Evolutionary conservation across 2,888 invertebrate species (phyloP), one percentile per base, ranked within the genome.

Genomic region (Podabrus alpinus): DNA sequence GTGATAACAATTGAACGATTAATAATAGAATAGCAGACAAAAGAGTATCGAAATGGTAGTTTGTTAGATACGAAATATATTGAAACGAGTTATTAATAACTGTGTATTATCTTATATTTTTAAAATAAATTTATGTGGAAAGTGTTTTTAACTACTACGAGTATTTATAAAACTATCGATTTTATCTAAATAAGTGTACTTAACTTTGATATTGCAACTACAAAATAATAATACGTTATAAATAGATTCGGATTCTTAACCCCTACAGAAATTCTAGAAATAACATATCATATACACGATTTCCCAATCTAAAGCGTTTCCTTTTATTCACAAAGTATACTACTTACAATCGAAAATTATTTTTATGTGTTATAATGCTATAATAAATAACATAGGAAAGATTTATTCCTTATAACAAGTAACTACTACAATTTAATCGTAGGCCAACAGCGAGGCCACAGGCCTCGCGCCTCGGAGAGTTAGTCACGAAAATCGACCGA

Each of bases 171-270:
- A 62, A 62, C 13, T 16, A 10, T 19, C 10, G 11, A 19, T 19
- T 19, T 62, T 62, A 15, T 60, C 17, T 62, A 19, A 62, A 62
- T 62, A 19, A 19, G 3, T 17, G 13, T 19, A 62, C 16, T 10
- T 9, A 61, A 9, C 11, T 61, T 61, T 16, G 7, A 15, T 15
- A 61, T 15, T 16, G 17, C 3, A 16, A 61, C 61, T 61, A 16
- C 16, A 16, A 15, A 61, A 61, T 16, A 16, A 16, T 61, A 61
- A 16, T 19, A 62, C 9, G 11, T 70, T 59, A 17, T 45, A 70
- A 70, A 70, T 70, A 70, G 62, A 62, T 29, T n/a, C 15, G n/a
- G 45, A 62, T 70, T 70, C 59, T 19, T 64, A 59, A 64, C 64
- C 70, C 11, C 29, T 69, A 17, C n/a, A 21, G 62, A 9, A 69